A percentile compares a stretch with the other conserved stretches of the same genome.
Conservation (phyloP, 2,113 vertebrate genomes). For the Oreochromis niloticus region DNA sequence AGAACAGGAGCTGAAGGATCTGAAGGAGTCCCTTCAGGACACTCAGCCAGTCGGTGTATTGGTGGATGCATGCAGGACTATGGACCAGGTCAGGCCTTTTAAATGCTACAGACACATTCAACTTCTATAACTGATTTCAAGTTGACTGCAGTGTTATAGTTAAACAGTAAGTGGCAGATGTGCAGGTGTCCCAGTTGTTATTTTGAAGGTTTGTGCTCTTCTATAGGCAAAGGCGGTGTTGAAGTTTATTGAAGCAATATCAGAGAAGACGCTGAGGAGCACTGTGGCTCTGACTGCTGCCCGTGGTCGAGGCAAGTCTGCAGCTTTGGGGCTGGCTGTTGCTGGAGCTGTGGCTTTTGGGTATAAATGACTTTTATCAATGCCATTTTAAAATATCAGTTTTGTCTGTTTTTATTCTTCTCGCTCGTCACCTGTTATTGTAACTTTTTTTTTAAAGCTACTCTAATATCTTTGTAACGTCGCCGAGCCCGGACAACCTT, state of each 20-base stretch:
- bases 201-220: background rate
- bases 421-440: background rate
- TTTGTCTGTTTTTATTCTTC: background rate
- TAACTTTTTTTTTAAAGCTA: conserved; percentile 71
- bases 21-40: conserved; percentile 93
- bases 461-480: conserved; percentile 97
- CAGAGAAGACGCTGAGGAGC: conserved; percentile 93
- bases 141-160: background rate
- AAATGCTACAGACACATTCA: background rate
- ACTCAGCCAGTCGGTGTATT: conserved; percentile 92
- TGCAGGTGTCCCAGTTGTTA: background rate
- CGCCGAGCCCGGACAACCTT: conserved; percentile 95
- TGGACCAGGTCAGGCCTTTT: conserved; percentile 83
- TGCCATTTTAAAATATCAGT: no score
- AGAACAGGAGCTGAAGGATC: conserved; percentile 84
- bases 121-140: background rate
- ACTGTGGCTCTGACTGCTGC: conserved; percentile 93
- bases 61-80: conserved; percentile 88
- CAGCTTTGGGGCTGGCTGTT: conserved; percentile 91
- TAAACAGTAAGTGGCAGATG: background rate
- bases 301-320: conserved; percentile 93
- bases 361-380: conserved; percentile 57
- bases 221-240: conserved; percentile 87
- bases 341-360: conserved; percentile 95
- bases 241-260: conserved; percentile 95